phyloP scores from a whole-genome alignment of 2,888 invertebrate species.

The Drosophila greeni region DNA sequence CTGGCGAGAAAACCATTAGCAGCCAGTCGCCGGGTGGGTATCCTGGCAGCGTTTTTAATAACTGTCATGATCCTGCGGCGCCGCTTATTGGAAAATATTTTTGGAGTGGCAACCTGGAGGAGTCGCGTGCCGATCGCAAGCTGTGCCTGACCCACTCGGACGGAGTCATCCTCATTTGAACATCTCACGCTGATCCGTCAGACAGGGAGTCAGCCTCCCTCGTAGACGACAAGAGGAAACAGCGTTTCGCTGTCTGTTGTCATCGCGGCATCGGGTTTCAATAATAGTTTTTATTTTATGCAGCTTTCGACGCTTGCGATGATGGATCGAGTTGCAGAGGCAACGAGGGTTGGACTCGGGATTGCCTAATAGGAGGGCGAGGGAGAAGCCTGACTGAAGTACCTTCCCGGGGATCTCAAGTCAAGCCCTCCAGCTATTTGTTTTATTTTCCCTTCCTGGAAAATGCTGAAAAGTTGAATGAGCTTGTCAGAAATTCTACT shows the following conservation, averaged over 20 bases:
- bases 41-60: conserved; percentile 55
- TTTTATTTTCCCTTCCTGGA: conserved; percentile 41
- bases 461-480: conserved; percentile 47
- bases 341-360: conserved; percentile 31
- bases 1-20: conserved; percentile 67
- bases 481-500: conserved; percentile 72
- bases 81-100: conserved; percentile 44
- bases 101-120: conserved; percentile 48
- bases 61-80: conserved; percentile 61
- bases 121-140: conserved; percentile 70
- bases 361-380: conserved; percentile 6
- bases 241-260: conserved; percentile 60
- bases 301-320: conserved; percentile 63
- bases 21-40: conserved; percentile 11
- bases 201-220: conserved; percentile 35
- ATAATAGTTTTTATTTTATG: conserved; percentile 65
- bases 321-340: conserved; percentile 71
- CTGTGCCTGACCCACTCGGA: conserved; percentile 54
- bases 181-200: conserved; percentile 59
- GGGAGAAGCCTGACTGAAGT: neutral
- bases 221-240: neutral
- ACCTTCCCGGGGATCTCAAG: conserved; percentile 18
- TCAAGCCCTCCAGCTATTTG: conserved; percentile 63
- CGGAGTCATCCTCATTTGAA: conserved; percentile 34
- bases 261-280: conserved; percentile 71